Evolutionary conservation across 2,113 vertebrate species (phyloP).

Genomic region (Oxyruncus cristatus): DNA sequence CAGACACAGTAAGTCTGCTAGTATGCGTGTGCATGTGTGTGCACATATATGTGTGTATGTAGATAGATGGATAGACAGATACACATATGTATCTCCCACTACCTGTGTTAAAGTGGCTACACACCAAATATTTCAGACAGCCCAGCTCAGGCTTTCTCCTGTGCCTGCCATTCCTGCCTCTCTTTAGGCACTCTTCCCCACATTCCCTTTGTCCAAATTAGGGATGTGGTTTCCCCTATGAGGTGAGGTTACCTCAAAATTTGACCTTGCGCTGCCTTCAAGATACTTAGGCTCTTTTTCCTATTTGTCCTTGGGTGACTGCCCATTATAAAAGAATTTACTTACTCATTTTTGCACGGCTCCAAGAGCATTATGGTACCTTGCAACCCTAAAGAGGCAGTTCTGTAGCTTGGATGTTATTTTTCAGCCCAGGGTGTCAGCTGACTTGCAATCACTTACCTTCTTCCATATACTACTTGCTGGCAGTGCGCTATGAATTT

Average conservation of each 20-base stretch:
- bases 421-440: not conserved
- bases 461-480: not conserved
- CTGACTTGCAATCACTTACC: not conserved
- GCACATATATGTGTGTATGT: not conserved
- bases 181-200: not conserved
- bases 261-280: fast-evolving
- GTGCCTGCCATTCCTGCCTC: not conserved
- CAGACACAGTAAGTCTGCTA: not conserved
- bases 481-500: not conserved
- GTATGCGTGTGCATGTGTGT: not conserved
- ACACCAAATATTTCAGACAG: not conserved
- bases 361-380: not conserved
- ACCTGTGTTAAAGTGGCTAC: not conserved
- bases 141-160: not conserved
- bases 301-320: not conserved
- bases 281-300: not conserved
- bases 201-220: not conserved
- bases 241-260: not conserved
- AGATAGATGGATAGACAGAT: not conserved
- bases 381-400: not conserved
- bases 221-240: not conserved
- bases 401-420: not conserved
- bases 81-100: not conserved
- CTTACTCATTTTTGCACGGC: not conserved
- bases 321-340: not conserved